Percentiles rank a stretch among this genome's conserved stretches.
phyloP scores from a whole-genome alignment of 2,797 vertebrate genomes.

The Melopsittacus undulatus region DNA sequence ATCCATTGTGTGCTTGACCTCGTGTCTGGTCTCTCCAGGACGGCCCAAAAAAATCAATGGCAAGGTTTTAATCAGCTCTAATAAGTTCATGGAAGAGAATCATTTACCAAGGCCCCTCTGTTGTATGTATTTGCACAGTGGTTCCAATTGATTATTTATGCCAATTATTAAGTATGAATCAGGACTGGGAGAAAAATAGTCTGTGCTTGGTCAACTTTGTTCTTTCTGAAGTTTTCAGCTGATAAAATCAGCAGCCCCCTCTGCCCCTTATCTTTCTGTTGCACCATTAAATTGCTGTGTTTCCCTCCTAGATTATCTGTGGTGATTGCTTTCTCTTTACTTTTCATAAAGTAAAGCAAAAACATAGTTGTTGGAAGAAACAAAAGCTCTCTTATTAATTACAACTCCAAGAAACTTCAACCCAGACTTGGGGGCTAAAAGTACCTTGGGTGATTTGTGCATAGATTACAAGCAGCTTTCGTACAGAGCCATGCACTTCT shows the following conservation, averaged over 20 bases:
- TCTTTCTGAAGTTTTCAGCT: slow-evolving; percentile 42
- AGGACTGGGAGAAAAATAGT: slow-evolving; percentile 7
- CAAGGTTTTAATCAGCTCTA: slow-evolving; percentile 30
- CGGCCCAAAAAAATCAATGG: slow-evolving; percentile 21
- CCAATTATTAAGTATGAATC: slow-evolving; percentile 35
- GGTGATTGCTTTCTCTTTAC: background rate
- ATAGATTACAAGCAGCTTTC: background rate
- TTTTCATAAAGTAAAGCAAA: background rate
- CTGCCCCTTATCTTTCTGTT: background rate
- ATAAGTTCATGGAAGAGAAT: background rate
- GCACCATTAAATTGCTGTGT: slow-evolving; percentile 14
- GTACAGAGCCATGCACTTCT: background rate
- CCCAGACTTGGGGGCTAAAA: background rate
- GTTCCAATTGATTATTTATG: slow-evolving; percentile 23
- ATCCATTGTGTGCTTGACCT: slow-evolving; percentile 18
- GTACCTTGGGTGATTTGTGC: background rate
- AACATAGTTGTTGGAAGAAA: background rate
- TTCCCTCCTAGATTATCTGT: slow-evolving; percentile 17
- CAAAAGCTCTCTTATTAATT: background rate
- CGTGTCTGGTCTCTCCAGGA: background rate
- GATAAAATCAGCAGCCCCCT: background rate
- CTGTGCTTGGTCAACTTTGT: background rate
- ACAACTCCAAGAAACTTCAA: background rate
- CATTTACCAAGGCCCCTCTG: background rate
- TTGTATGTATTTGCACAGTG: background rate